Evolutionary conservation across 2,797 vertebrate species (phyloP).

Genomic region (Florisuga fusca): DNA sequence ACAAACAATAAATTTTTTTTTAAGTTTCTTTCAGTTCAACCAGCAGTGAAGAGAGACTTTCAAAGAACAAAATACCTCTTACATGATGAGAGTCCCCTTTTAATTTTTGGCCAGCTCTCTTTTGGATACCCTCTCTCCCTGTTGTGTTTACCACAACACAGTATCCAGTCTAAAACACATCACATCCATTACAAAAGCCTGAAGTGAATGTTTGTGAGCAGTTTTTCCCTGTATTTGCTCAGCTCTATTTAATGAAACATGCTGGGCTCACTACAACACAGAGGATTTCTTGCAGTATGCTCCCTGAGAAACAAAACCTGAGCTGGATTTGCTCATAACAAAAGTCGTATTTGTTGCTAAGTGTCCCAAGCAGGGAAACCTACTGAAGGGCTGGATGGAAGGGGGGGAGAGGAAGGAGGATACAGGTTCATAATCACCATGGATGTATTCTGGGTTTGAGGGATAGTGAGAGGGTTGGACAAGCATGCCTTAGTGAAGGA

Average conservation of each 20-base stretch:
- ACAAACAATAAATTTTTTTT: too few species aligned
- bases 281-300: neutral
- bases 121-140: neutral
- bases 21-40: neutral
- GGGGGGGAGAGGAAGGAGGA: neutral
- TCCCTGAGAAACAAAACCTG: conserved; percentile 1
- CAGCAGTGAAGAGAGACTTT: neutral
- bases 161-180: neutral
- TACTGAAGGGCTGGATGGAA: conserved; percentile 16
- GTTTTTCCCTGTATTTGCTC: conserved; percentile 36
- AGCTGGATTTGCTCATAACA: conserved; percentile 19
- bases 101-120: conserved; percentile 27
- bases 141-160: neutral
- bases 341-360: neutral
- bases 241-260: conserved; percentile 65
- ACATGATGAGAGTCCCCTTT: neutral
- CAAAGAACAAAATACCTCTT: neutral
- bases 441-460: conserved; percentile 23
- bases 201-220: neutral
- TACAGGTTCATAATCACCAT: conserved; percentile 20
- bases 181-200: neutral
- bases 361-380: neutral
- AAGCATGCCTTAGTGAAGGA: conserved; percentile 32
- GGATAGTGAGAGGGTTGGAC: neutral
- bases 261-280: neutral